Conservation (phyloP, 2,888 invertebrate genomes). For the Strigamia crassipes region DNA sequence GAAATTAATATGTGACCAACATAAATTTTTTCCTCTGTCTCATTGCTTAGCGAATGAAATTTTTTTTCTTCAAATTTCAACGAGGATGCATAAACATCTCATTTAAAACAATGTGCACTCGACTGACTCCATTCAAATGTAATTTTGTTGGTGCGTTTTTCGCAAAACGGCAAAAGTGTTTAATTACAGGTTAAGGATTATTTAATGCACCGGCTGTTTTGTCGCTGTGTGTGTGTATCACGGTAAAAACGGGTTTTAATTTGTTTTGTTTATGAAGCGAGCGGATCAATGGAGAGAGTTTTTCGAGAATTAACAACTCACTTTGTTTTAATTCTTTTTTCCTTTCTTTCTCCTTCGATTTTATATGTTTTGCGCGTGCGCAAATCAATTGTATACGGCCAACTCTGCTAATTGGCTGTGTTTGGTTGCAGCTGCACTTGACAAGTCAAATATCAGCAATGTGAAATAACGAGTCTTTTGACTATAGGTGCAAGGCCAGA, state of each 20-base stretch:
- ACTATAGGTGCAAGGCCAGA: conserved; percentile 41
- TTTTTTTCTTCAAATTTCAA: not conserved
- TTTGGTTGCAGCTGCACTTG: conserved; percentile 42
- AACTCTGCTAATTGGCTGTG: conserved; percentile 38
- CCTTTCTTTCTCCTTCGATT: not conserved
- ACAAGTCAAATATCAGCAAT: conserved; percentile 20
- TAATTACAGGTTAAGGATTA: conserved; percentile 46
- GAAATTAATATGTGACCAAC: conserved; percentile 44
- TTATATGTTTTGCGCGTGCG: conserved; percentile 37
- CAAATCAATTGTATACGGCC: conserved; percentile 36
- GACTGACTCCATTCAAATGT: conserved; percentile 36
- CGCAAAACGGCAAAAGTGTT: conserved; percentile 41
- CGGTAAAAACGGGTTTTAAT: conserved; percentile 10
- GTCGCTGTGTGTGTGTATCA: not conserved
- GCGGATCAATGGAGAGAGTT: conserved; percentile 33
- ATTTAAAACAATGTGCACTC: conserved; percentile 44
- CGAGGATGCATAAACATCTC: conserved; percentile 44
- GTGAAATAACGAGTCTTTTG: conserved; percentile 42
- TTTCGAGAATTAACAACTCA: conserved; percentile 13
- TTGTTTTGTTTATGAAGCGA: conserved; percentile 30
- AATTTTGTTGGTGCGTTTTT: conserved; percentile 20
- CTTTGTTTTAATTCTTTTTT: not conserved
- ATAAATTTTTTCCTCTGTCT: conserved; percentile 24
- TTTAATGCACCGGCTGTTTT: conserved; percentile 38
- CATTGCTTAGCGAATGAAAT: conserved; percentile 20